Evolutionary conservation across 2,888 invertebrate species (phyloP).

Genomic region (Stenodera caucasica): DNA sequence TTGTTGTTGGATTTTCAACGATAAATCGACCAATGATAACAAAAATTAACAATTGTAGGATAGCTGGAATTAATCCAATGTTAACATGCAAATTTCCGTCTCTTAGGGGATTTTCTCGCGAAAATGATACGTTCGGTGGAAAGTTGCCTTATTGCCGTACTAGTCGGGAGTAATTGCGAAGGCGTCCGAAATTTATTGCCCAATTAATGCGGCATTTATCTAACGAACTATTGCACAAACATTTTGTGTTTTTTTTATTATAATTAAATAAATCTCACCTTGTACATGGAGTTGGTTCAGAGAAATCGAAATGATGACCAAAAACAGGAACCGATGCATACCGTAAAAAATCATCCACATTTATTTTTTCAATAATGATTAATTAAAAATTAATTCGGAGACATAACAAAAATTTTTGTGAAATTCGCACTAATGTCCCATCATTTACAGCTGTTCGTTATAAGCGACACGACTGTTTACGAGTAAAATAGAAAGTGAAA

Average conservation of each 20-base stretch:
- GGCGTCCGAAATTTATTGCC: constrained; percentile 10
- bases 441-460: neutral
- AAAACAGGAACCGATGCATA: constrained; percentile 5
- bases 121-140: neutral
- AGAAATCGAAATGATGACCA: neutral
- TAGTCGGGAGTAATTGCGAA: neutral
- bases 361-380: neutral
- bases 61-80: no score
- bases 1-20: no score
- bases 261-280: constrained; percentile 7
- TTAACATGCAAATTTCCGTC: no score
- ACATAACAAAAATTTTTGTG: neutral
- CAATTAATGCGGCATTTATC: constrained; percentile 14
- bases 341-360: constrained; percentile 2
- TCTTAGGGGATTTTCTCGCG: no score
- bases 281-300: neutral
- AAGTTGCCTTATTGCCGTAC: no score
- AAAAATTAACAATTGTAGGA: no score
- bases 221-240: constrained; percentile 8
- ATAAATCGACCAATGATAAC: no score
- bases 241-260: neutral
- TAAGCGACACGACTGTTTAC: neutral
- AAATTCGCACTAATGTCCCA: neutral
- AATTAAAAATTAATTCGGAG: no score
- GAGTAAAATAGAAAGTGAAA: constrained; percentile 10